Base-by-base conservation (phyloP, 2,113 vertebrate species). In the Phylloscopus trochilus region DNA sequence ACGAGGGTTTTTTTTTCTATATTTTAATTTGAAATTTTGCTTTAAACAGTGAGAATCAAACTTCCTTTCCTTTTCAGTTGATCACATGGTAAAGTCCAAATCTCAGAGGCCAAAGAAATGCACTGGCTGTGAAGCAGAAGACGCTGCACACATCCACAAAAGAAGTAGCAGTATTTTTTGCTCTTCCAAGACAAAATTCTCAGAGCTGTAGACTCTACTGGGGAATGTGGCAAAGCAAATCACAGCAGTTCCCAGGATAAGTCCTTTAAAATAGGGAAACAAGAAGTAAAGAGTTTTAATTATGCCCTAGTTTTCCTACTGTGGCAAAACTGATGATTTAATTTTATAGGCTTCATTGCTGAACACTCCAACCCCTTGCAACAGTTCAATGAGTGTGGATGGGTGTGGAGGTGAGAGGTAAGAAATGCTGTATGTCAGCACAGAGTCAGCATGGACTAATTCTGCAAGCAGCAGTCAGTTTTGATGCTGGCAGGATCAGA, bases 21-120 rank as follows among this genome's bases (percentile, higher is more conserved):
- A 41, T 6, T 80, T 76, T 56, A 35, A n/a, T 79, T 55, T 51
- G 30, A 76, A 73, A 55, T 80, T 80, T 92, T 64, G 19, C 39
- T 80, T 76, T 35, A 46, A 80, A 58, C 26, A 21, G 31, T 20
- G 23, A 2, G 2, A 78, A 47, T 60, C 17, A 44, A 87, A 60
- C 0, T 0, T 44, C 16, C 10, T 20, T 72, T 93, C 33, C 35
- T 88, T 89, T 77, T 51, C 19, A 20, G 2, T 0, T 55, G 72
- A 16, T 46, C 39, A 11, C 16, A 16, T 33, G 44, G 55, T 39
- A 60, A 73, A 76, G 10, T n/a, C 24, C 46, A 27, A 68, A 47
- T 16, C 46, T 13, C 5, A 44, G 23, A 69, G 46, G 18, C 14
- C 26, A 33, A 23, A 66, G 24, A 66, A 83, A 74, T 43, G 22